Evolutionary conservation across 2,888 invertebrate genomes (phyloP).

Genomic region (Callimorpha dominula): DNA sequence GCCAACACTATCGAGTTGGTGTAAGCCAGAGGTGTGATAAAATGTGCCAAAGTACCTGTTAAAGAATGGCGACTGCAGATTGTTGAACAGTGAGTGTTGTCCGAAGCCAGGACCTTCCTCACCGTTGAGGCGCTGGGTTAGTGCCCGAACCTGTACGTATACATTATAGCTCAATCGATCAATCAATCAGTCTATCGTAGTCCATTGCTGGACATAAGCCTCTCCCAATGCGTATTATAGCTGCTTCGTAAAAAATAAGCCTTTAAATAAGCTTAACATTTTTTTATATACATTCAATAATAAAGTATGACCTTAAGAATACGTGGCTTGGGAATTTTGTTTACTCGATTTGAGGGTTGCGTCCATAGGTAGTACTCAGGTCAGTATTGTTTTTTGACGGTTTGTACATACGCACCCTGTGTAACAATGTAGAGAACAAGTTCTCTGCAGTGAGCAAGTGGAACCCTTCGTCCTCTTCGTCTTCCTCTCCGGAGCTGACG

Average conservation of each 20-base stretch:
- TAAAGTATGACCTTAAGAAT: too few relatives aligned
- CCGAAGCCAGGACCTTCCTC: slow-evolving; percentile 90
- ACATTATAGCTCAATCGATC: too few relatives aligned
- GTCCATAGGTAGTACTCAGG: too few relatives aligned
- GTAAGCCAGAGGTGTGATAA: slow-evolving; percentile 33
- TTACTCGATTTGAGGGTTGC: too few relatives aligned
- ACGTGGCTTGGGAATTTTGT: too few relatives aligned
- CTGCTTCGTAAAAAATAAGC: background rate
- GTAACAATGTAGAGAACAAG: slow-evolving; percentile 94
- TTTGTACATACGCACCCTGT: slow-evolving; percentile 87
- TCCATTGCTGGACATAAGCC: too few relatives aligned
- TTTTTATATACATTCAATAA: too few relatives aligned
- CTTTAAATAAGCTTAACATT: too few relatives aligned
- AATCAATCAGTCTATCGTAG: too few relatives aligned
- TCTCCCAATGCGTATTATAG: too few relatives aligned
- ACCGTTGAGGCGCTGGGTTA: slow-evolving; percentile 94
- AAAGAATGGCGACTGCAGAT: slow-evolving; percentile 84
- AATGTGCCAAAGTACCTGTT: slow-evolving; percentile 70
- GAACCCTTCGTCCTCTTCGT: slow-evolving; percentile 96
- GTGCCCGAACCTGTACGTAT: slow-evolving; percentile 89
- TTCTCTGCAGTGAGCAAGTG: slow-evolving; percentile 96
- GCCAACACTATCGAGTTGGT: background rate
- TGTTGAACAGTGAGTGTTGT: slow-evolving; percentile 84
- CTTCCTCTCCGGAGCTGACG: slow-evolving; percentile 95
- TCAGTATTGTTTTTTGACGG: background rate